Evolutionary conservation across 30 jellyfish, hydroid and myxozoan species (phyloP), one percentile per base, ranked within the genome.

Genomic region (Pelagia noctiluca): DNA sequence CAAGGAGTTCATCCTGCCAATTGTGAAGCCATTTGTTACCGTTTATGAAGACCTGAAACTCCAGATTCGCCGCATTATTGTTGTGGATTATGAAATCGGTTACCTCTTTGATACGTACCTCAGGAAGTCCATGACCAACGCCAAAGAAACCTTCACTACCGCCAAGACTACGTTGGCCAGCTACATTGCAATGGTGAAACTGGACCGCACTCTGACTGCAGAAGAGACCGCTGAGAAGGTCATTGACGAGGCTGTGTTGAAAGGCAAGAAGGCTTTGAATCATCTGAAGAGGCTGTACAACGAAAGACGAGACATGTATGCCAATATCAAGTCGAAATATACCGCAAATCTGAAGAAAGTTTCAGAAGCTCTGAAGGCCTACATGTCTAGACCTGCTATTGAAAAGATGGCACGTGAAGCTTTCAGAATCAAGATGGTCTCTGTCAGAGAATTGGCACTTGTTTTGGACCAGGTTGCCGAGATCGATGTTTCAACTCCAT

Each of bases 11-110:
- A 13, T 85, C 25, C 21, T 68, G 67, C 97, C 99, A 0, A 46
- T 94, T 2, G 72, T 78, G 0, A 81, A 70, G 53, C 97, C 99
- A 25, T 4, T 95, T 23, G 52, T 30, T 11, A 91, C 97, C 13
- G 34, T 88, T 60, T 83, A 72, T 74, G 76, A 30, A 32, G 88
- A 83, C 66, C 42, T 88, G 71, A 80, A 50, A 67, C 49, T 48
- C 42, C 97, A 95, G 50, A 61, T 95, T 29, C 73, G 86, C 8
- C 88, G 84, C 25, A 48, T 89, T 30, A 65, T 62, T 36, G 57
- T 95, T 18, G 35, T 86, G 85, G 86, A 86, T 54, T 33, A 64
- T 13, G 77, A 72, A 49, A 4, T 86, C 1, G 88, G 88, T 46
- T 25, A 24, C 21, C 62, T 33, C 2, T 30, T 84, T 35, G 83